Conservation (phyloP, 2,888 invertebrate species). For the Spisula solida region DNA sequence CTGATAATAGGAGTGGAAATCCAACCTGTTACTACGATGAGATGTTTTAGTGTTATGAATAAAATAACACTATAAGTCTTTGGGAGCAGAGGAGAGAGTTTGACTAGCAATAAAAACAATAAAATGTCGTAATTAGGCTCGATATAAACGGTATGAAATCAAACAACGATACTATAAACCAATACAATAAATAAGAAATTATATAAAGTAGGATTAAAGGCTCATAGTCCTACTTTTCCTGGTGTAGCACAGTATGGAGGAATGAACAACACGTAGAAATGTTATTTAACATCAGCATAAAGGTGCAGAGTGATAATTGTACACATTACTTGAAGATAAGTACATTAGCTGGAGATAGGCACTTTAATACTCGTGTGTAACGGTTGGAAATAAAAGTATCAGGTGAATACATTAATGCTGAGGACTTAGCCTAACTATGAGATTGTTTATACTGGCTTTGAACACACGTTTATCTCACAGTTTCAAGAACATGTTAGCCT, state of each 20-base stretch:
- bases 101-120: conserved; percentile 32
- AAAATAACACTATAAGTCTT: conserved; percentile 17
- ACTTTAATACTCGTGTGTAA: background rate
- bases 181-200: conserved; percentile 5
- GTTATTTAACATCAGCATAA: background rate
- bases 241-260: background rate
- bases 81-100: background rate
- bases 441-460: background rate
- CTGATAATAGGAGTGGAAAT: background rate
- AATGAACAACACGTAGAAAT: background rate
- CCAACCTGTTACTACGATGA: background rate
- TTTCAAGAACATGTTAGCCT: too few species aligned
- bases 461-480: background rate
- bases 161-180: background rate
- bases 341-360: background rate
- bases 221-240: background rate
- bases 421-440: too few species aligned
- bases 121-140: background rate
- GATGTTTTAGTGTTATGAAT: background rate
- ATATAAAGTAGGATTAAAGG: background rate
- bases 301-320: background rate
- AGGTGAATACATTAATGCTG: background rate
- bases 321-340: conserved; percentile 5
- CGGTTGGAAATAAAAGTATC: background rate
- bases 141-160: conserved; percentile 15